These are phyloP conservation scores for Nemapogon koenigi DNA, from an alignment of 2,888 invertebrate species.

Conservation along the genomic window DNA sequence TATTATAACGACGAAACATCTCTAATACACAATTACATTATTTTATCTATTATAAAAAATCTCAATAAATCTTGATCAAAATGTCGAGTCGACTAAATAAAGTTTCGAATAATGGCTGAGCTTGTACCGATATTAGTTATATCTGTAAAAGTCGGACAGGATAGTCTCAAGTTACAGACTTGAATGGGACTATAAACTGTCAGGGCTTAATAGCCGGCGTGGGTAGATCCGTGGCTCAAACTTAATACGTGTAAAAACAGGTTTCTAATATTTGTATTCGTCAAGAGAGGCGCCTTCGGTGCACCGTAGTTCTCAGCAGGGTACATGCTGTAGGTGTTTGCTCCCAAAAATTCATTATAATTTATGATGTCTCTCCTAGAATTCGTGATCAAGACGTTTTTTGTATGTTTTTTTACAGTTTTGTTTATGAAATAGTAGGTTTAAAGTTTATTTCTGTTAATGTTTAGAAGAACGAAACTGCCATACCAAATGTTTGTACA, in stretches of 20 bases:
- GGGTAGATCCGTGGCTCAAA: conserved; percentile 28
- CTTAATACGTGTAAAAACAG: conserved; percentile 8
- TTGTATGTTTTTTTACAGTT: no score
- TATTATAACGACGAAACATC: no score
- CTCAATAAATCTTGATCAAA: no score
- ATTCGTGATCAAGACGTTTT: conserved; percentile 4
- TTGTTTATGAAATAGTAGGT: neutral
- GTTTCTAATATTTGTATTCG: conserved; percentile 37
- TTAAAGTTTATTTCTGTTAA: no score
- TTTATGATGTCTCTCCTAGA: neutral
- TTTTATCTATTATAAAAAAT: no score
- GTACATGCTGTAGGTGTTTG: conserved; percentile 12
- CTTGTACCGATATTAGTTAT: conserved; percentile 9
- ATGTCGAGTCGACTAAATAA: no score
- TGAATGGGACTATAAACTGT: conserved; percentile 53
- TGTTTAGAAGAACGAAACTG: no score
- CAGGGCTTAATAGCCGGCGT: conserved; percentile 42
- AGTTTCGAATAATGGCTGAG: conserved; percentile 6
- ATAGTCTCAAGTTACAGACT: conserved; percentile 35
- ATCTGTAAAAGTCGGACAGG: conserved; percentile 9
- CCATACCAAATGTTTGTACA: no score
- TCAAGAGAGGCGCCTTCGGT: conserved; percentile 47
- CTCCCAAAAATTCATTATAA: conserved; percentile 3
- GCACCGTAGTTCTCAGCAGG: conserved; percentile 36
- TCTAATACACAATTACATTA: no score